These are phyloP conservation scores for Lottia scabra DNA, from an alignment of 2,888 invertebrate species.

Conservation along the genomic window DNA sequence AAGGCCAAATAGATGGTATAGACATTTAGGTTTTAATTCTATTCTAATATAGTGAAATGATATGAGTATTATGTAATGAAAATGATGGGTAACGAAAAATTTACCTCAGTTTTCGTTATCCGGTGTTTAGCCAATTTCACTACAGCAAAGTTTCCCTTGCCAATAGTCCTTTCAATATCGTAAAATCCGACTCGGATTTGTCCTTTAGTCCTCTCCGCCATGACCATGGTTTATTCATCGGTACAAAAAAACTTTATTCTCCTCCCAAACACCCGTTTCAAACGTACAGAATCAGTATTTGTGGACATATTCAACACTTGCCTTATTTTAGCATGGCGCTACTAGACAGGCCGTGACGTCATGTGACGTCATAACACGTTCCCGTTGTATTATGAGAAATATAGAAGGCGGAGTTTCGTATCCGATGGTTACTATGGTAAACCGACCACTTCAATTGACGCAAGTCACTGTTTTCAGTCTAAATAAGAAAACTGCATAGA, in stretches of 20 bases:
- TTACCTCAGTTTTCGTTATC: constrained; percentile 98
- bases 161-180: constrained; percentile 96
- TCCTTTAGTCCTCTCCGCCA: constrained; percentile 50
- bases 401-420: constrained; percentile 53
- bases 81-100: constrained; percentile 44
- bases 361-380: constrained; percentile 26
- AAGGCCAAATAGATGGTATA: too few relatives aligned
- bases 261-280: constrained; percentile 19
- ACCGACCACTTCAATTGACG: background rate
- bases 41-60: background rate
- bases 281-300: constrained; percentile 22
- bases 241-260: constrained; percentile 25
- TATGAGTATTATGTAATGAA: background rate
- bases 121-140: constrained; percentile 98
- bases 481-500: constrained; percentile 2
- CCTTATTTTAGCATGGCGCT: constrained; percentile 28
- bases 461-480: background rate
- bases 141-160: constrained; percentile 98
- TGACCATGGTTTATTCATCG: constrained; percentile 50
- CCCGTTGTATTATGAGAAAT: constrained; percentile 36
- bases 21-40: background rate
- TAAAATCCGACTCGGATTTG: constrained; percentile 87
- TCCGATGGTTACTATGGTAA: constrained; percentile 56
- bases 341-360: constrained; percentile 37
- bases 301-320: constrained; percentile 6